Base-by-base conservation (phyloP, 2,888 invertebrate genomes). In the Parapristionchus giblindavisi region DNA sequence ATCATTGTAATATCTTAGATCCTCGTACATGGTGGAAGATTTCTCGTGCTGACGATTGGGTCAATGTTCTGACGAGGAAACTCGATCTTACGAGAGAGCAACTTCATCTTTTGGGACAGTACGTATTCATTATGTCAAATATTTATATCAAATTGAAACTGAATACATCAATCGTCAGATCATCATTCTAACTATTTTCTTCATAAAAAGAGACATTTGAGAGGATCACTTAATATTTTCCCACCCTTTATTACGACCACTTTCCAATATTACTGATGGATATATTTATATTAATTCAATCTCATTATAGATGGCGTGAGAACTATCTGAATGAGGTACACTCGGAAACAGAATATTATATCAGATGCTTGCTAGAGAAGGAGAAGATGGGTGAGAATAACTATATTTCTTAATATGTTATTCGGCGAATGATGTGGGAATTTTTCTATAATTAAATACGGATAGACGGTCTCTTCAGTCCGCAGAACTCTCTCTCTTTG, bases 251-350 rank as follows among this genome's bases (percentile, higher is more conserved):
- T n/a, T n/a, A n/a, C n/a, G n/a, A n/a, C n/a, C n/a, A n/a, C n/a
- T n/a, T n/a, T n/a, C n/a, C n/a, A n/a, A n/a, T n/a, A n/a, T n/a
- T n/a, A n/a, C n/a, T n/a, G n/a, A n/a, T n/a, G n/a, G n/a, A n/a
- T n/a, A n/a, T n/a, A n/a, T n/a, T n/a, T n/a, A n/a, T n/a, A n/a
- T n/a, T n/a, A n/a, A n/a, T n/a, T n/a, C n/a, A n/a, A n/a, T n/a
- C n/a, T n/a, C 27, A 21, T 29, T 77, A 36, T 29, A 77, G 77
- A n/a, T 77, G 77, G 77, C 60, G 73, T 21, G 77, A 77, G 34
- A 54, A 71, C 8, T 77, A 61, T 68, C 56, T 77, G 29, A 77
- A 75, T 51, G 77, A 77, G 14, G 66, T 77, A n/a, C 77, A 77
- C 54, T 58, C 77, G 1, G 77, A 77, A 36, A 77, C 77, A 21